Evolutionary conservation across 1,140 invertebrate species (phyloP), one percentile per base, ranked within the genome.

Genomic region (Brachystomella parvula): DNA sequence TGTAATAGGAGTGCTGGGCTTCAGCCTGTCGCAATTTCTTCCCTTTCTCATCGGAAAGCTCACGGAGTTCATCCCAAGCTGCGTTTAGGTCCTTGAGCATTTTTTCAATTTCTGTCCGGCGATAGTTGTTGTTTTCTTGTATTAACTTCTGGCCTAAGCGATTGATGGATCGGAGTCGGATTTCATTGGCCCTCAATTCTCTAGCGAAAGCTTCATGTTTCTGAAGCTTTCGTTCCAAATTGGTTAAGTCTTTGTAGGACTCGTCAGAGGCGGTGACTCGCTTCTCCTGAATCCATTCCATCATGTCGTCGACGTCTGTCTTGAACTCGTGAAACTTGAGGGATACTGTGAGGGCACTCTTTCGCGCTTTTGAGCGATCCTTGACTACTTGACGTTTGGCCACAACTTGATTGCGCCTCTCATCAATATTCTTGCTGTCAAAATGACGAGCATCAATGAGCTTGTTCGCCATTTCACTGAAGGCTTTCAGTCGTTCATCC

Each of bases 131-230:
- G 44, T 84, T 83, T 69, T 86, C 83, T 0, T 83, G 83, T 65
- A 89, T 86, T 24, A 90, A 74, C 19, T 82, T 82, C 75, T 87
- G 82, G 3, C 87, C 89, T 58, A 85, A 79, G 74, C 90, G 92
- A 69, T 92, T 93, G 2, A 95, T 87, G 49, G 85, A 85, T 44
- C 89, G 78, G 15, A 96, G 78, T 75, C 92, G 89, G 19, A 90
- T 90, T 78, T 94, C 90, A 76, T 96, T 96, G 0, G 92, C 89
- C 44, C 90, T 83, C 3, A 99, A 77, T 76, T 99, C 96, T 24
- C 94, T 82, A 75, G 98, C 94, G 76, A 98, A 98, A 0, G 95
- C 96, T 78, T 98, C 94, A 76, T 99, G 96, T 76, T 97, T 97
- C 77, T 98, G 92, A 1, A 98, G 79, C 77, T 98, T 98, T 1